Conservation (phyloP, 2,797 vertebrate species). For the Myripristis murdjan region DNA sequence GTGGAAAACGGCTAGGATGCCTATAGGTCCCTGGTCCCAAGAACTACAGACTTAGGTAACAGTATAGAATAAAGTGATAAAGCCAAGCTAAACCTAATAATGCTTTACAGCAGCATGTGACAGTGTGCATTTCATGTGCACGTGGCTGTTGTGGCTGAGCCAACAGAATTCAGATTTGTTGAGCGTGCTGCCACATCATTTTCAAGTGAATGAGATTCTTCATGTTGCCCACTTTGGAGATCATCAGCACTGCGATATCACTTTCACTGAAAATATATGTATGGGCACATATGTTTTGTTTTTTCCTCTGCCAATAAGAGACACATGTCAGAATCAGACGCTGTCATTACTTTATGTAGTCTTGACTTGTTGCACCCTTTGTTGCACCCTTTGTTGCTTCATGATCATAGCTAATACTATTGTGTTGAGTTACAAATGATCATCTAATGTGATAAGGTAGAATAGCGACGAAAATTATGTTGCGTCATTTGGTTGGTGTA, state of each 20-base stretch:
- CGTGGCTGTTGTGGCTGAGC: slow-evolving; percentile 6
- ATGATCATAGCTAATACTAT: not conserved
- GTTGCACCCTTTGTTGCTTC: slow-evolving; percentile 13
- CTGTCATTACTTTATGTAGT: no score
- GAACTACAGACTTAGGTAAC: no score
- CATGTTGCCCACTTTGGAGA: slow-evolving; percentile 3
- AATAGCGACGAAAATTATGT: not conserved
- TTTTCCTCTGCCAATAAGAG: not conserved
- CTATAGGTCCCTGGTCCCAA: no score
- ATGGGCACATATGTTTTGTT: not conserved
- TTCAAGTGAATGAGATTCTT: slow-evolving; percentile 35
- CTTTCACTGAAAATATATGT: not conserved
- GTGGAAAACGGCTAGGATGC: no score
- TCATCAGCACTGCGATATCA: slow-evolving; percentile 12
- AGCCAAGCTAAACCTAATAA: not conserved
- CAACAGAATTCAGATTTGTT: slow-evolving; percentile 53
- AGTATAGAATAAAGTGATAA: no score
- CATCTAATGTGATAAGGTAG: not conserved
- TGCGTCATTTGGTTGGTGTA: not conserved
- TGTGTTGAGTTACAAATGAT: no score
- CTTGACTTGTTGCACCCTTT: not conserved
- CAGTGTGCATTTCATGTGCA: not conserved
- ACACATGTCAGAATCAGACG: not conserved
- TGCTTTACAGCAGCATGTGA: slow-evolving; percentile 9
- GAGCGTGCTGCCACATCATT: slow-evolving; percentile 20